These are phyloP conservation scores for Embidobia sp. DNA, from an alignment of 2,888 invertebrate species.

Conservation along the genomic window DNA sequence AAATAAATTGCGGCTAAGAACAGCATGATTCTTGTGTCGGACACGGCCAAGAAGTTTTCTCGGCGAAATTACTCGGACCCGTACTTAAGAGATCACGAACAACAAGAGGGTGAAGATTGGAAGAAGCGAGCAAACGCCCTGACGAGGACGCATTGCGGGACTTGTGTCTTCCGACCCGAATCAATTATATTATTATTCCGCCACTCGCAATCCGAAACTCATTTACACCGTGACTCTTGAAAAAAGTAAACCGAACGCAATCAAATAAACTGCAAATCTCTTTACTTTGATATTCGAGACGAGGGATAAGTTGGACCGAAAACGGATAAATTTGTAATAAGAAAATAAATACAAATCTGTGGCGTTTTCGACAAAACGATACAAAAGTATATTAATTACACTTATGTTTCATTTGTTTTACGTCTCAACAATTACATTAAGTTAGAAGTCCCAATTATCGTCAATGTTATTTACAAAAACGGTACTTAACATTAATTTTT, in stretches of 20 bases:
- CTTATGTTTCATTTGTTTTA: too few species aligned
- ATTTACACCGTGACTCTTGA: constrained; percentile 8
- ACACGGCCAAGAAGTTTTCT: constrained; percentile 21
- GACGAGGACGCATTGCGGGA: constrained; percentile 18
- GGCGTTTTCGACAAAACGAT: too few species aligned
- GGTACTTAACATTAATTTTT: too few species aligned
- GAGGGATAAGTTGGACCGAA: too few species aligned
- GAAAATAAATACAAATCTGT: too few species aligned
- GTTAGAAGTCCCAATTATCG: too few species aligned
- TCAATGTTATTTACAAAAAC: too few species aligned
- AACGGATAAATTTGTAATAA: too few species aligned
- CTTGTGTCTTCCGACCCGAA: constrained; percentile 9
- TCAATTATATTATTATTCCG: constrained; percentile 27
- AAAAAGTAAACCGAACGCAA: background rate
- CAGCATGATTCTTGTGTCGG: constrained; percentile 38
- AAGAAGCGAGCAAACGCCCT: constrained; percentile 9
- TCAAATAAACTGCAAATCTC: background rate
- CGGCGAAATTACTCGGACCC: constrained; percentile 26
- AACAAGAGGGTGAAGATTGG: constrained; percentile 27
- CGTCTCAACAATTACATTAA: too few species aligned
- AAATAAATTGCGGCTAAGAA: constrained; percentile 38
- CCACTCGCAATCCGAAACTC: constrained; percentile 11
- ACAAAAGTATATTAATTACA: too few species aligned
- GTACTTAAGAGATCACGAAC: constrained; percentile 40
- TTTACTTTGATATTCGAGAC: too few species aligned